A percentile compares a stretch with the other conserved stretches of the same genome.
These are phyloP conservation scores for Blastobasis adustella DNA, from an alignment of 2,888 invertebrate genomes.

Conservation along the genomic window DNA sequence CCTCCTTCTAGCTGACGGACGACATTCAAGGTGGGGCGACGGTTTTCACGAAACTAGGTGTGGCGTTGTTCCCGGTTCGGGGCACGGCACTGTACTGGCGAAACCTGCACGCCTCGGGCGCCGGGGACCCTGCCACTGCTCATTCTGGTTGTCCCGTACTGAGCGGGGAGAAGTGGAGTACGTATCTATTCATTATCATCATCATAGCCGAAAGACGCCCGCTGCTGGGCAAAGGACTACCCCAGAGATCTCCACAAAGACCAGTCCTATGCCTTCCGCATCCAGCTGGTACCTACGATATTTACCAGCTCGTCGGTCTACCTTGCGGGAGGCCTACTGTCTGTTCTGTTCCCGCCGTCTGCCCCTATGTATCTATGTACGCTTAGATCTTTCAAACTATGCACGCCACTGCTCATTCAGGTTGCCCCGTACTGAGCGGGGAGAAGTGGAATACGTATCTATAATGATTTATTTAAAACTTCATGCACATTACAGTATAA, in stretches of 20 bases:
- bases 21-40: slow-evolving; percentile 98
- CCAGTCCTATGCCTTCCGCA: too few relatives aligned
- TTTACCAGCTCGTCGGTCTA: too few relatives aligned
- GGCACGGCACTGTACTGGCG: slow-evolving; percentile 97
- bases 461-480: too few relatives aligned
- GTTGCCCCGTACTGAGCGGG: slow-evolving; percentile 97
- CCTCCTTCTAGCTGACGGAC: slow-evolving; percentile 87
- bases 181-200: slow-evolving; percentile 8
- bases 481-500: too few relatives aligned
- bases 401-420: slow-evolving; percentile 94
- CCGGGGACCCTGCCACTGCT: slow-evolving; percentile 92
- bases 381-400: too few relatives aligned
- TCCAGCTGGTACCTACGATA: too few relatives aligned
- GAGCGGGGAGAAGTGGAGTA: slow-evolving; percentile 98
- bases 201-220: too few relatives aligned
- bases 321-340: too few relatives aligned
- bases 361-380: too few relatives aligned
- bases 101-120: slow-evolving; percentile 92
- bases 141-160: slow-evolving; percentile 98
- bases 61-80: slow-evolving; percentile 90
- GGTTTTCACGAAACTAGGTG: slow-evolving; percentile 92
- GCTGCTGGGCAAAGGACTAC: too few relatives aligned
- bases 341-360: too few relatives aligned
- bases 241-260: too few relatives aligned
- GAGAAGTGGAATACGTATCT: slow-evolving; percentile 91